Evolutionary conservation across 2,888 invertebrate species (phyloP).

Genomic region (Plagiodera versicolora): DNA sequence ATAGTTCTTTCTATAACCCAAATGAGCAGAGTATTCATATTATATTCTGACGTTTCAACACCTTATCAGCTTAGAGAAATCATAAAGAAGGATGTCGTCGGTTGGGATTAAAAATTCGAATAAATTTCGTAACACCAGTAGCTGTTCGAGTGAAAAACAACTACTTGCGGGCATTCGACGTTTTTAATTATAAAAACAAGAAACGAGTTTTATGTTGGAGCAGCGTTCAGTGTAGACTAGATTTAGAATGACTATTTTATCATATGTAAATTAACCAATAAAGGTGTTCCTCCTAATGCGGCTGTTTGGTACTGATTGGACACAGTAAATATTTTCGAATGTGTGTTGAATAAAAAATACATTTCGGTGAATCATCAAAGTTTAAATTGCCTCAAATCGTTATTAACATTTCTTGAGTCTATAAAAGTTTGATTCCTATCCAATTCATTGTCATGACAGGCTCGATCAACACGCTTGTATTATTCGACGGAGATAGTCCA

Average conservation of each 20-base stretch:
- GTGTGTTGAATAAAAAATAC: neutral
- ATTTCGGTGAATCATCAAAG: neutral
- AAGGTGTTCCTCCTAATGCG: constrained; percentile 8
- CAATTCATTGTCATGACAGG: too few relatives aligned
- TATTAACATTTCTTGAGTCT: too few relatives aligned
- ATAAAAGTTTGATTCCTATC: too few relatives aligned
- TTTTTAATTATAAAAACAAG: constrained; percentile 24
- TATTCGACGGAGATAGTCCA: too few relatives aligned
- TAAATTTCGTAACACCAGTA: constrained; percentile 21
- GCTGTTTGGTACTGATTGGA: neutral
- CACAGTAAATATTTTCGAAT: neutral
- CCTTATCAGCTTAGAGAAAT: neutral
- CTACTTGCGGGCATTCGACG: constrained; percentile 12
- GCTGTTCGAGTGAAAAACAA: constrained; percentile 18
- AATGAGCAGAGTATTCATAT: neutral
- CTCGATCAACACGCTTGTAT: too few relatives aligned
- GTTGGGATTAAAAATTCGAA: constrained; percentile 5
- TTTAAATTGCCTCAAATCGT: too few relatives aligned
- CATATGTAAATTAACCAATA: constrained; percentile 33
- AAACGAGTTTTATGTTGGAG: constrained; percentile 24
- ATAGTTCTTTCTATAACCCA: neutral
- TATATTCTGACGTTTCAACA: neutral
- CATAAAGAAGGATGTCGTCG: neutral
- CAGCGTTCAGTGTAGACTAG: constrained; percentile 19
- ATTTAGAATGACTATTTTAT: too few relatives aligned